These are phyloP conservation scores for Periophthalmodon schlosseri DNA, from an alignment of 2,113 vertebrate genomes.

Conservation along the genomic window DNA sequence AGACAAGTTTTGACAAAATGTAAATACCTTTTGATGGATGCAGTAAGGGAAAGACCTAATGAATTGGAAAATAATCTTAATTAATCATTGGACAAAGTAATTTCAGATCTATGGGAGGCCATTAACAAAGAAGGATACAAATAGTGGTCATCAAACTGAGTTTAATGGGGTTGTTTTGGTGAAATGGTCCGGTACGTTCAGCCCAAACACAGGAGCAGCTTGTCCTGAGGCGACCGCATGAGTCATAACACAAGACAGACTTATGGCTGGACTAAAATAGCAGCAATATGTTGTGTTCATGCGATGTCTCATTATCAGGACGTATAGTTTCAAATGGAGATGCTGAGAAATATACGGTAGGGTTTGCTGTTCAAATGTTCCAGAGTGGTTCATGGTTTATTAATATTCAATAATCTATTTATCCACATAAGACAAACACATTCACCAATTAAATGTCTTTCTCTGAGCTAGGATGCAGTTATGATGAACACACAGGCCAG, in stretches of 20 bases:
- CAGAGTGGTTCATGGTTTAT: no score
- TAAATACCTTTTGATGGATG: background rate
- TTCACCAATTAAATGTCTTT: no score
- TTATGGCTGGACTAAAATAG: background rate
- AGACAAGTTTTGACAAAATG: background rate
- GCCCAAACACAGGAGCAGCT: background rate
- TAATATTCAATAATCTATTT: no score
- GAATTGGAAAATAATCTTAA: background rate
- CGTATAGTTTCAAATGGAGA: no score
- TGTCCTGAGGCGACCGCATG: constrained; percentile 3
- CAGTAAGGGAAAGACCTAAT: background rate
- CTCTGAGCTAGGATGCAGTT: no score
- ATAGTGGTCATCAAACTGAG: background rate
- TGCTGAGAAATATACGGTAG: no score
- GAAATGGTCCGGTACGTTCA: background rate
- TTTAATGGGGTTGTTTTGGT: background rate
- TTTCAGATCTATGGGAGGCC: background rate
- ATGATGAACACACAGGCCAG: no score
- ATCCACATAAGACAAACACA: no score
- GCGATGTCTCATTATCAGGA: background rate
- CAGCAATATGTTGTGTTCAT: background rate
- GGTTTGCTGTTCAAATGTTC: no score
- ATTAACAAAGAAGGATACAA: background rate
- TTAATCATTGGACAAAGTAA: background rate
- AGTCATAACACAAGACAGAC: constrained; percentile 6